Evolutionary conservation across 1,140 invertebrate species (phyloP).

Genomic region (Chrysoperla carnea): DNA sequence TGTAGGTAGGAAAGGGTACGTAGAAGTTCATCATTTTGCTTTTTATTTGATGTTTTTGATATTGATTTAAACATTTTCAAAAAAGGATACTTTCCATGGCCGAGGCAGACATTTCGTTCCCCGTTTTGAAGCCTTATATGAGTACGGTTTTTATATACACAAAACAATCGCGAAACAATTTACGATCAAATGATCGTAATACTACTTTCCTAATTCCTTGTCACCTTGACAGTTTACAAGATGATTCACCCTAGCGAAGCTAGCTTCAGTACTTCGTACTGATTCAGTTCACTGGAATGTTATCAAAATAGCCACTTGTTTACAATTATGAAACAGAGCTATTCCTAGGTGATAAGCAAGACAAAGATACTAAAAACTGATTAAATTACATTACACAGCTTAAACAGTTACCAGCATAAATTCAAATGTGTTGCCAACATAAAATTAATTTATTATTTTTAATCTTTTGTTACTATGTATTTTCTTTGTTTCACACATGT

Average conservation of each 20-base stretch:
- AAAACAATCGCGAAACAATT: neutral
- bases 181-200: neutral
- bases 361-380: too few species aligned
- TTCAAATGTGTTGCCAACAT: too few species aligned
- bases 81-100: constrained; percentile 80
- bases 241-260: neutral
- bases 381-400: too few species aligned
- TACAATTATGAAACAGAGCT: too few species aligned
- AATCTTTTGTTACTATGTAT: too few species aligned
- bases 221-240: neutral
- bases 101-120: constrained; percentile 68
- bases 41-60: too few species aligned
- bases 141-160: neutral
- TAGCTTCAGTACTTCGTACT: neutral
- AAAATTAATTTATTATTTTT: too few species aligned
- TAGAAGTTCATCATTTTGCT: neutral
- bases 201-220: neutral
- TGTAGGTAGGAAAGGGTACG: neutral
- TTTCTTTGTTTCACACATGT: too few species aligned
- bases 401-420: too few species aligned
- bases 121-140: constrained; percentile 20
- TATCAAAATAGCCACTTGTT: too few species aligned
- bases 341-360: too few species aligned
- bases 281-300: neutral
- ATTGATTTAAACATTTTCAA: too few species aligned